Base-by-base conservation (phyloP, 1,140 invertebrate species). In the Platyura marginata region DNA sequence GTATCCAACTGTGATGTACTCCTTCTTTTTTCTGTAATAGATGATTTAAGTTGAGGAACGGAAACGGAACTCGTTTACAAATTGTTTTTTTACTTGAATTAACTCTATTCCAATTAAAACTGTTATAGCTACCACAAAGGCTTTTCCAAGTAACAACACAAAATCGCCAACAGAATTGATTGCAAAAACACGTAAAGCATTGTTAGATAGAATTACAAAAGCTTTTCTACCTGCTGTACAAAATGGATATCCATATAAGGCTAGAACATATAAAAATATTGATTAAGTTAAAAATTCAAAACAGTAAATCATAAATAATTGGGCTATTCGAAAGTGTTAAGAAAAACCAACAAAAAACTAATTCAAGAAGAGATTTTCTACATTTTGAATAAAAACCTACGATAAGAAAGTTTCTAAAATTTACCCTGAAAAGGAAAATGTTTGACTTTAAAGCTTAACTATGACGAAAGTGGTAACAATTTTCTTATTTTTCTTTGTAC, bases 141-240 rank as follows among this genome's bases (percentile, higher is more conserved):
- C 63, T 69, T 87, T 87, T 2, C 71, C 75, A 19, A 87, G 53
- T 42, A 86, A 77, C 3, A 87, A 57, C 10, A 86, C 72, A 52
- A 84, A 83, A 53, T 81, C 78, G 5, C 81, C 81, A 15, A 86
- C 74, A 29, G 77, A 79, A 58, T 85, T 85, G 41, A 86, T 80
- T 2, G 79, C 78, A 20, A 71, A 67, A 2, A 85, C 75, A 48
- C 77, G 59, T 16, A 85, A 51, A 33, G 73, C 70, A 57, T 86
- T 86, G 16, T 52, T 63, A 1, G 68, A 58, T 0, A 81, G 48
- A 8, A 74, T 57, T 42, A 62, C 56, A 47, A 80, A 77, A 2
- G 76, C 76, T 53, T 70, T 68, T 47, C 64, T 63, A 0, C 79
- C 79, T 2, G 70, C 70, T 29, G 61, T 62, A 51, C 77, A 83